Base-by-base conservation (phyloP, 2,113 vertebrate species). In the Dicerorhinus sumatrensis region DNA sequence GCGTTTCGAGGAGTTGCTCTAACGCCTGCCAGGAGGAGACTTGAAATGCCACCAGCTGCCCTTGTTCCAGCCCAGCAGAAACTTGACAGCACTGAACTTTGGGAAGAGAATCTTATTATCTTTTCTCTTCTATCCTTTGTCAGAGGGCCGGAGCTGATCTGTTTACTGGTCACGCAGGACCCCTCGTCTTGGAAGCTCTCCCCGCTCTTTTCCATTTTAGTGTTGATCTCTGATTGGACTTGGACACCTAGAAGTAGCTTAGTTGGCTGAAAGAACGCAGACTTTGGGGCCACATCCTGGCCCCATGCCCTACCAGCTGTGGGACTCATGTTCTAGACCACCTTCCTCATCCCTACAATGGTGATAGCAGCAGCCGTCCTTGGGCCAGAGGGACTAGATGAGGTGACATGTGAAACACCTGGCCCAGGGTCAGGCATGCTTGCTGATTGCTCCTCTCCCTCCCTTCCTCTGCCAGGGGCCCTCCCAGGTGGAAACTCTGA, bases 31-130 rank as follows among this genome's bases (percentile, higher is more conserved):
- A 18, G 42, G 48, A 72, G 39, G n/a, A 72, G 10, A 56, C 70
- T 0, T 23, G 97, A 97, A 91, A 96, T 85, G 96, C 65, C 96
- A 85, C 56, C 48, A 27, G 73, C 65, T 11, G 65, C 36, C 72
- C 56, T 27, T 36, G 87, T 51, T 95, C 94, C 76, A 58, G 70
- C 54, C 60, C 60, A 76, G 91, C 56, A 84, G 70, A 27, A 76
- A 69, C 29, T 33, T 33, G 93, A 93, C 93, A 82, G 96, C 0
- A 0, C 48, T 91, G 96, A 96, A 97, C 93, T 97, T 95, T 73
- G 70, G 76, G 80, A 75, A 92, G 96, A 81, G 90, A 96, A 85
- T 85, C 92, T 89, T 72, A 93, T 91, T 94, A 87, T 86, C 85
- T 91, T 48, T 84, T 94, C 91, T 85, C 72, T 94, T 87, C 13